Evolutionary conservation across 1,140 invertebrate species (phyloP).

Genomic region (Lepidurus packardi): DNA sequence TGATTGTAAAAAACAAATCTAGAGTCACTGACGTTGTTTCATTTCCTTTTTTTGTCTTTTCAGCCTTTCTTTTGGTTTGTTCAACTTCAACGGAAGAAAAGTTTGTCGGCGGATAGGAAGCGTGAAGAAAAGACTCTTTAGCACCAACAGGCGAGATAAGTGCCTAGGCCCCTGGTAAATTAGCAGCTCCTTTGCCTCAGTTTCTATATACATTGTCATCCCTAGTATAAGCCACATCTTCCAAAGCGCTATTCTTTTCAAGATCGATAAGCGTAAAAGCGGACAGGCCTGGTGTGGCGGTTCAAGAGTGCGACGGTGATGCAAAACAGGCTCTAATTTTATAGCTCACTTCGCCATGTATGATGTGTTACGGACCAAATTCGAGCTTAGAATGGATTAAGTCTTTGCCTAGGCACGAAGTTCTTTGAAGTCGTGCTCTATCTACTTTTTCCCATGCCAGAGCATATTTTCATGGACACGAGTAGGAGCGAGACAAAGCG

Average conservation of each 20-base stretch:
- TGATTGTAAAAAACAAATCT: background rate
- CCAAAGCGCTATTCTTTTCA: background rate
- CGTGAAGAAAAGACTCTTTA: no score
- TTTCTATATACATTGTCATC: background rate
- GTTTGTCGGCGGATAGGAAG: no score
- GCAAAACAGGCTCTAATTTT: conserved; percentile 15
- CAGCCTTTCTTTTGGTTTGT: background rate
- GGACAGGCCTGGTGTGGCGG: background rate
- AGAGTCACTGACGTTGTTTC: background rate
- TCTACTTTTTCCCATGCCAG: background rate
- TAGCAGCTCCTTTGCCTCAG: no score
- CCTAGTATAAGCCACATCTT: background rate
- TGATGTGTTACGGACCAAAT: background rate
- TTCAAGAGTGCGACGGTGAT: background rate
- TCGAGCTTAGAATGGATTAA: background rate
- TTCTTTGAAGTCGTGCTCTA: conserved; percentile 19
- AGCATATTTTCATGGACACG: background rate
- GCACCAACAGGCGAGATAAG: no score
- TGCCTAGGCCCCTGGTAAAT: no score
- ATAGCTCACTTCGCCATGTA: conserved; percentile 3
- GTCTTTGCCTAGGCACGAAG: background rate
- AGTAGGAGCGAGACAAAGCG: background rate
- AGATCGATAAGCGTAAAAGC: background rate
- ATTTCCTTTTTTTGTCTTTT: background rate
- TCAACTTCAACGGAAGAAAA: no score